Evolutionary conservation across 1,140 invertebrate genomes (phyloP), one percentile per base, ranked within the genome.

Genomic region (Propsilocerus akamusi): DNA sequence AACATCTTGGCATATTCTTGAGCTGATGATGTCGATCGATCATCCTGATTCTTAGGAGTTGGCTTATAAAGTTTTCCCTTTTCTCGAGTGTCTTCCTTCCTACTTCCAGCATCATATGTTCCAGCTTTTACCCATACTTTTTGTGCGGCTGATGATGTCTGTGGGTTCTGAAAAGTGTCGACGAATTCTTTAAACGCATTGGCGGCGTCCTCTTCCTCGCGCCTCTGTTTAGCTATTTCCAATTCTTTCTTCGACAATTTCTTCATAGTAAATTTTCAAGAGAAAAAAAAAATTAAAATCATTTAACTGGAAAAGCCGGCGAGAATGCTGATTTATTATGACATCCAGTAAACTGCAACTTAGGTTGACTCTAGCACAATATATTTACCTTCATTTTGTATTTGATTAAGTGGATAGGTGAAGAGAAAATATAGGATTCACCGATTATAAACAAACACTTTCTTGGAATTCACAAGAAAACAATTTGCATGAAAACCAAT

Each of bases 61-160:
- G 92, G 93, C 66, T 95, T 95, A 62, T 97, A 97, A 1, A 97
- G 64, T 66, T 94, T 92, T 1, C 88, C 89, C 57, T 86, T 86
- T 52, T 92, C 87, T 56, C 79, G 80, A 3, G 82, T 86, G 59
- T 92, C 88, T 72, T 93, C 88, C 68, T 86, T 85, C 73, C 87
- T 77, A 55, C 86, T 85, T 10, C 88, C 91, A 51, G 91, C 87
- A 80, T 97, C 91, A 59, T 97, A 96, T 2, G 88, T 90, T 46
- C 90, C 91, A 46, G 92, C 94, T 67, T 96, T 95, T 0, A 98
- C 86, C 90, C 94, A 98, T 49, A 94, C 80, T 72, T 96, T 96
- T 22, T 78, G 83, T 0, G 72, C 69, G 5, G 74, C 71, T 59
- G 84, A 84, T 60, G 74, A 80, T 24, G 72, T 68, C 3, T 85